A percentile compares a stretch with the other conserved stretches of the same genome.
These are phyloP conservation scores for Psix sp. DNA, from an alignment of 1,140 invertebrate species.

Conservation along the genomic window DNA sequence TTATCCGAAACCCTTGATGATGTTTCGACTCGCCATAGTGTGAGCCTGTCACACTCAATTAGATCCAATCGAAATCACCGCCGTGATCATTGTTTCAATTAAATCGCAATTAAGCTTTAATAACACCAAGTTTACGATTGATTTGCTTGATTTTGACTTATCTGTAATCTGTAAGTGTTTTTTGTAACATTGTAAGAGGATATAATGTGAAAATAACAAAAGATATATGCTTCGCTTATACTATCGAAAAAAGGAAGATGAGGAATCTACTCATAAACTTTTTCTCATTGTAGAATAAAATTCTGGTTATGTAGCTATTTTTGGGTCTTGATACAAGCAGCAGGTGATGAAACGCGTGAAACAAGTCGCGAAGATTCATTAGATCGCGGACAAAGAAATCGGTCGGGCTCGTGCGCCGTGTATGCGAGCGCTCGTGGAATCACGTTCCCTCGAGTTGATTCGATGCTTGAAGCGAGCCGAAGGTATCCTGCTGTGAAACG, in stretches of 20 bases:
- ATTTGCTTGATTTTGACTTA: too few relatives aligned
- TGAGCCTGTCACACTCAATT: too few relatives aligned
- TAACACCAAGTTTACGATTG: background rate
- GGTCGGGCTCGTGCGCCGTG: conserved; percentile 43
- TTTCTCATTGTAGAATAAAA: too few relatives aligned
- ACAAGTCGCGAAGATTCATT: conserved; percentile 32
- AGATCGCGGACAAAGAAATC: conserved; percentile 32
- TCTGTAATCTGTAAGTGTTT: too few relatives aligned
- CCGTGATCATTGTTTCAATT: conserved; percentile 26
- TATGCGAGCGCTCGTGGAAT: conserved; percentile 42
- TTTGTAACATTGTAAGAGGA: too few relatives aligned
- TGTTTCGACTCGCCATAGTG: conserved; percentile 12
- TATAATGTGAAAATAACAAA: too few relatives aligned
- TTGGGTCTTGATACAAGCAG: too few relatives aligned
- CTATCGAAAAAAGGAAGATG: too few relatives aligned
- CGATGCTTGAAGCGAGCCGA: conserved; percentile 57
- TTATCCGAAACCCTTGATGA: conserved; percentile 5
- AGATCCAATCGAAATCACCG: conserved; percentile 2
- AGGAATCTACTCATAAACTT: too few relatives aligned
- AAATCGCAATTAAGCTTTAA: conserved; percentile 14
- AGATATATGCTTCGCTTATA: too few relatives aligned
- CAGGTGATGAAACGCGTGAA: conserved; percentile 23
- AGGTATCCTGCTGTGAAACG: conserved; percentile 55
- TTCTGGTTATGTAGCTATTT: too few relatives aligned
- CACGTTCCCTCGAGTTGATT: conserved; percentile 50